Percentiles rank a stretch among this genome's conserved stretches.
Conservation (phyloP, 2,888 invertebrate genomes). For the Xanthorhoe spadicearia region DNA sequence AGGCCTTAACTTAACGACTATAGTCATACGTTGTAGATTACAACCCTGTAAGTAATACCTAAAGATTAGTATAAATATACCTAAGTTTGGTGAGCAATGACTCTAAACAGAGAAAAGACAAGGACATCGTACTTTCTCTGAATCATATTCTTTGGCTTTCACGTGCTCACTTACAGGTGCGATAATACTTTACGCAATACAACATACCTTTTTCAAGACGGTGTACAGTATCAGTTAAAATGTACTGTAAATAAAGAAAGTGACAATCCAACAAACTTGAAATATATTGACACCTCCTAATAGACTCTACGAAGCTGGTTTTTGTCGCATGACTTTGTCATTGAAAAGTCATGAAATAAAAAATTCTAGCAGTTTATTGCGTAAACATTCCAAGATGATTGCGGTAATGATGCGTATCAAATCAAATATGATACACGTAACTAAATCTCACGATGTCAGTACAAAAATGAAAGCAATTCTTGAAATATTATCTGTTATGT, state of each 20-base stretch:
- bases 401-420: constrained; percentile 2
- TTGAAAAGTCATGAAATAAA: neutral
- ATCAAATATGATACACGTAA: constrained; percentile 6
- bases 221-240: constrained; percentile 7
- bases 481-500: neutral
- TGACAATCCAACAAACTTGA: constrained; percentile 5
- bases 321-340: neutral
- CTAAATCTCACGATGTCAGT: neutral
- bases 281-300: constrained; percentile 3
- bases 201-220: constrained; percentile 21
- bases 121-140: constrained; percentile 1
- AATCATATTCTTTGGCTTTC: constrained; percentile 13
- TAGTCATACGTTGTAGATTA: neutral
- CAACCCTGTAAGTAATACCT: neutral
- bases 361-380: neutral
- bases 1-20: neutral
- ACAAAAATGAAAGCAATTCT: constrained; percentile 2
- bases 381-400: neutral
- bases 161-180: constrained; percentile 15
- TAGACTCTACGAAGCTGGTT: neutral
- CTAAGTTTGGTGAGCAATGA: neutral
- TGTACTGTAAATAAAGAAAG: constrained; percentile 22
- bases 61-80: neutral
- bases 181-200: constrained; percentile 29
- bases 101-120: constrained; percentile 2